These are phyloP conservation scores for Drosophila vallismaia DNA, from an alignment of 2,888 invertebrate species.

Conservation along the genomic window DNA sequence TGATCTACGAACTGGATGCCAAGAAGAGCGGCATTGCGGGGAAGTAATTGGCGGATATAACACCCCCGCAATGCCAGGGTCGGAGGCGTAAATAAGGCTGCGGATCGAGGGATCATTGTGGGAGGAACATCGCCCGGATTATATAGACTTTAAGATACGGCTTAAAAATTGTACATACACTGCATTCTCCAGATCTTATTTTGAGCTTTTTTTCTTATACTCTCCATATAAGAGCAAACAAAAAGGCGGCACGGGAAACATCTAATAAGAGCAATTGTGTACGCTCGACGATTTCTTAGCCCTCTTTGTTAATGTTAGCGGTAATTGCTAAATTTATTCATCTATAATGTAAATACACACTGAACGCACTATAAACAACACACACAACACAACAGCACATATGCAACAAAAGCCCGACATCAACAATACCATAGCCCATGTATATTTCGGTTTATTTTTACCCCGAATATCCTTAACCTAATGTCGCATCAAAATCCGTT, in stretches of 20 bases:
- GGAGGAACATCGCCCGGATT: slow-evolving; percentile 8
- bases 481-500: background rate
- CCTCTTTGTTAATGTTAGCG: slow-evolving; percentile 47
- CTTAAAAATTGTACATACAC: slow-evolving; percentile 45
- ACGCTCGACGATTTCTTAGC: slow-evolving; percentile 24
- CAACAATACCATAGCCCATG: slow-evolving; percentile 7
- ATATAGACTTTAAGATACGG: slow-evolving; percentile 55
- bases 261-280: slow-evolving; percentile 2
- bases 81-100: background rate
- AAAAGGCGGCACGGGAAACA: slow-evolving; percentile 1
- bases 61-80: background rate
- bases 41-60: slow-evolving; percentile 76
- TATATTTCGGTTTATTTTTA: slow-evolving; percentile 3
- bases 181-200: slow-evolving; percentile 42
- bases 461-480: background rate
- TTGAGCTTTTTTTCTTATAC: slow-evolving; percentile 21
- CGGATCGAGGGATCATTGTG: background rate
- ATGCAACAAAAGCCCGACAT: slow-evolving; percentile 1
- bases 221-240: background rate
- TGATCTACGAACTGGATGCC: slow-evolving; percentile 99
- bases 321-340: slow-evolving; percentile 43
- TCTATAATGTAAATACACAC: slow-evolving; percentile 37
- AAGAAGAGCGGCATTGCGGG: slow-evolving; percentile 93
- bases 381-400: background rate
- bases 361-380: slow-evolving; percentile 20